Percentiles rank a stretch among this genome's conserved stretches.
Evolutionary conservation across 2,113 vertebrate genomes (phyloP).

Genomic region (Conger conger): DNA sequence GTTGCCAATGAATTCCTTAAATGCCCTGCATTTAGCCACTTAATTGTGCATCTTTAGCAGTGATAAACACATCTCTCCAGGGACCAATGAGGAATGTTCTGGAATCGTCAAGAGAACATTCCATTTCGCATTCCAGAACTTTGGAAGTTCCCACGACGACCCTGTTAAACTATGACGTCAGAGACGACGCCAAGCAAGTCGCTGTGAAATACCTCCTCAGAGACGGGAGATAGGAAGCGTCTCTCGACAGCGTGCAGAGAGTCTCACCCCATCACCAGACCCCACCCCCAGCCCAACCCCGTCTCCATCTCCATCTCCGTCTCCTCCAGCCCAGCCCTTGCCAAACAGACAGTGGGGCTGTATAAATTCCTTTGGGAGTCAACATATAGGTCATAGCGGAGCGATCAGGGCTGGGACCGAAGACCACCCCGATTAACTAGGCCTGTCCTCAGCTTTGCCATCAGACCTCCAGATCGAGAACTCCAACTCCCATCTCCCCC

Average conservation of each 20-base stretch:
- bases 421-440: background rate
- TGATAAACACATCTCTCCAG: background rate
- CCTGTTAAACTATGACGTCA: background rate
- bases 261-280: background rate
- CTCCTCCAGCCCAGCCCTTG: background rate
- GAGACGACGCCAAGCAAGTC: background rate
- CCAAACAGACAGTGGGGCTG: background rate
- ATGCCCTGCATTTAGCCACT: background rate
- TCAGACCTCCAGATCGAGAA: background rate
- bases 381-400: background rate
- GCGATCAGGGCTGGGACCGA: background rate
- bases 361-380: constrained; percentile 7
- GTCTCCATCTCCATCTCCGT: too few relatives aligned
- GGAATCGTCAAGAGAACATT: background rate
- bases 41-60: background rate
- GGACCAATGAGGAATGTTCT: background rate
- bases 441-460: background rate
- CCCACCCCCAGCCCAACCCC: background rate
- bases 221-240: background rate
- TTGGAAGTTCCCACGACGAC: background rate
- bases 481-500: background rate
- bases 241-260: background rate
- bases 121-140: background rate
- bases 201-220: background rate
- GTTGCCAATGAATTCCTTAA: background rate